A percentile compares a stretch with the other conserved stretches of the same genome.
Conservation (phyloP, 2,797 vertebrate species). For the Thaleichthys pacificus region DNA sequence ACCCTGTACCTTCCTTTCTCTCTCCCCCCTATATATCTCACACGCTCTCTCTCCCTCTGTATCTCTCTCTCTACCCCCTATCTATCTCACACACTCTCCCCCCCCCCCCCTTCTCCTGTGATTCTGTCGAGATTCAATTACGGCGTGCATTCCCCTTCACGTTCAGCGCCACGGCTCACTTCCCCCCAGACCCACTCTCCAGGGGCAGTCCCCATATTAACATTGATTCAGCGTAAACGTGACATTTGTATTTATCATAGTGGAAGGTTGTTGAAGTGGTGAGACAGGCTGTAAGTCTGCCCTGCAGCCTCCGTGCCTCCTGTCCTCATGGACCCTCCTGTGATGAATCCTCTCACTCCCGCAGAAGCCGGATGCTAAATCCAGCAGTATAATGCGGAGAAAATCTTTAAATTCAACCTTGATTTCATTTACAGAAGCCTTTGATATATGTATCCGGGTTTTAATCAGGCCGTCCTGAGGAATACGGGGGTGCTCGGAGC, state of each 20-base stretch:
- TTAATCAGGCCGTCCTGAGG: conserved; percentile 18
- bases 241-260: conserved; percentile 37
- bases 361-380: neutral
- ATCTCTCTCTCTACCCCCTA: no score
- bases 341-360: conserved; percentile 40
- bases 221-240: conserved; percentile 22
- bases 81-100: no score
- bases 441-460: conserved; percentile 3
- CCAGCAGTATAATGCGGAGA: conserved; percentile 25
- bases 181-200: neutral
- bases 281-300: conserved; percentile 12
- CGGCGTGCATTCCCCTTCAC: neutral
- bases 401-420: neutral
- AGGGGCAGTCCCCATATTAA: conserved; percentile 3
- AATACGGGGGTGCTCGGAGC: conserved; percentile 30
- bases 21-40: no score
- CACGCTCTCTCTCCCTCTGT: no score
- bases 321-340: conserved; percentile 28
- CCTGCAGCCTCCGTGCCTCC: neutral
- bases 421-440: conserved; percentile 36
- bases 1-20: neutral
- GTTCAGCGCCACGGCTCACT: conserved; percentile 3
- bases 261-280: conserved; percentile 5
- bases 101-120: neutral
- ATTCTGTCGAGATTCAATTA: conserved; percentile 21